Evolutionary conservation across 2,797 vertebrate genomes (phyloP), one percentile per base, ranked within the genome.

Genomic region (Ctenopoma kingsleyae): DNA sequence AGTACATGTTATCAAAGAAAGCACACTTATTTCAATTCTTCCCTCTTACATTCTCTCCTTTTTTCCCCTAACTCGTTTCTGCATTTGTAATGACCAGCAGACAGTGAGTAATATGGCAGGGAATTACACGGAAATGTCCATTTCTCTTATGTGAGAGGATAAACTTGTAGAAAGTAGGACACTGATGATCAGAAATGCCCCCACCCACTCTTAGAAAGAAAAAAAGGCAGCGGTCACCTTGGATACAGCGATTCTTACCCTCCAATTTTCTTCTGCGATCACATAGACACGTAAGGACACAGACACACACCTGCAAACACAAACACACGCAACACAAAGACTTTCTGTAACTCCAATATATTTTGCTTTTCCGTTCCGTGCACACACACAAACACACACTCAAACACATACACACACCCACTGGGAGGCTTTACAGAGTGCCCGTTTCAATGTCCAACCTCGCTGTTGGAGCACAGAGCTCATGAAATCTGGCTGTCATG

Each of bases 401-500:
- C 13, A 62, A 49, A 51, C 51, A 59, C 41, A 48, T 52, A 61
- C 53, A 67, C 71, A 67, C 47, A 72, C 16, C 65, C 72, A 47
- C 32, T 36, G 78, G 72, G 83, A 87, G 75, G 79, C 78, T 84
- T 81, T 82, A 61, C 81, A 32, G 50, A 69, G 70, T 30, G 43
- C 76, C 73, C 13, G 71, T 50, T 82, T 86, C 75, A 3, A 75
- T 78, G 82, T 87, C 85, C 86, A 84, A 74, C 79, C 83, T 82
- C 77, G 48, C 75, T 63, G 77, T 44, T 56, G 30, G 30, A 32
- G 67, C 78, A 3, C 80, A 69, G 69, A 75, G 87, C 87, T 91
- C 81, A 83, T 85, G 87, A 85, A 89, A 89, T 91, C 90, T 86
- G 81, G 81, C 89, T 89, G 90, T 92, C 92, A 91, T 72, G 85